Base-by-base conservation (phyloP, 2,797 vertebrate species). In the Siniperca scherzeri region DNA sequence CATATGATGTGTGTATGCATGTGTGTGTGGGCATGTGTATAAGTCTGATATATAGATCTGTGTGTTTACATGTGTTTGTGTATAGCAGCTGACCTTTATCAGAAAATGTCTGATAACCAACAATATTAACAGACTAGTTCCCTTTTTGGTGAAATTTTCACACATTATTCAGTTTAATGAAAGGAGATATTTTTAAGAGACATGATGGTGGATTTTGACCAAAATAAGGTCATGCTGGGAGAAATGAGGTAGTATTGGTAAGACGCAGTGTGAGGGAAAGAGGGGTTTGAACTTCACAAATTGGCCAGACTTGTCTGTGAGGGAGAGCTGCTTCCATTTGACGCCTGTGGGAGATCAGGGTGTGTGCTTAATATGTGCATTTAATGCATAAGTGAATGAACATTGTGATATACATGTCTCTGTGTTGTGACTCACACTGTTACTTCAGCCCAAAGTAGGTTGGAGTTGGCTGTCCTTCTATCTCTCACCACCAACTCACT, bases 381-480 rank as follows among this genome's bases (percentile, higher is more conserved):
- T 77, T 62, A 83, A 88, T 87, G 81, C 30, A 81, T 76, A 81
- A 75, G 71, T 92, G 82, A 70, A 83, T 62, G 68, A 86, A 55
- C 71, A 70, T 66, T 14, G 27, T 64, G 50, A 82, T 86, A 65
- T 83, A 59, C 46, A 79, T 57, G 77, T 76, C 81, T 81, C 65
- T 19, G 44, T 22, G 42, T 75, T 56, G 90, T 94, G 91, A 94
- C 86, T 94, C 91, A 90, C 77, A 25, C 84, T 38, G 84, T 90
- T 83, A 68, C 81, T 78, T 90, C 76, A 83, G 80, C 83, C 79
- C 77, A 86, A 71, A 84, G 69, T 77, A 56, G 70, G 42, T 56
- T 71, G 56, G 57, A 82, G 13, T 83, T 92, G 88, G 77, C 90
- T 42, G 48, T 72, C 44, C 73, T 75, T 79, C 77, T 25, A 33